Percentiles rank a stretch among this genome's conserved stretches.
These are phyloP conservation scores for Cacatua alba DNA, from an alignment of 2,113 vertebrate genomes.

Conservation along the genomic window DNA sequence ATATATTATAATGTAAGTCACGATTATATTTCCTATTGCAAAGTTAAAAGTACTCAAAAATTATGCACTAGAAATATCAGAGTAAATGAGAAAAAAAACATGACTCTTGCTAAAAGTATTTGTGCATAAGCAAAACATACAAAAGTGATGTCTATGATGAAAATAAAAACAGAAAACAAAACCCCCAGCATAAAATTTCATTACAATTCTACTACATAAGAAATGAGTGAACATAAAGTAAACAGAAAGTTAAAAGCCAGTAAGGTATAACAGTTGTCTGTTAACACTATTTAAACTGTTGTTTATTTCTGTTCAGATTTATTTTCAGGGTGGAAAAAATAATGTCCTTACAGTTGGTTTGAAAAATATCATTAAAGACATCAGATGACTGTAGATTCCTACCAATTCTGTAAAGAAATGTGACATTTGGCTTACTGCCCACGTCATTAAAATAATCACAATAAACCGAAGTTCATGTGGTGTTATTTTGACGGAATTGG, in stretches of 20 bases:
- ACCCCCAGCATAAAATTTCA: background rate
- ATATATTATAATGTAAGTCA: too few relatives aligned
- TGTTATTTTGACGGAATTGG: background rate
- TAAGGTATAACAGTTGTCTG: background rate
- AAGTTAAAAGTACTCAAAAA: background rate
- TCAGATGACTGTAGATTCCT: background rate
- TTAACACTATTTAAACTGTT: background rate
- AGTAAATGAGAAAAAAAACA: background rate
- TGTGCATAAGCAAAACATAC: background rate
- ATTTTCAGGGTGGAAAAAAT: background rate
- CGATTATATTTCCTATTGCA: background rate
- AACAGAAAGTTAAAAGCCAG: background rate
- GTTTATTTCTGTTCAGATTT: background rate
- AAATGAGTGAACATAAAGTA: background rate
- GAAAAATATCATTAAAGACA: background rate
- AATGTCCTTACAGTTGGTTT: background rate
- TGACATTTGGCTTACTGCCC: background rate
- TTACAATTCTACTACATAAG: background rate
- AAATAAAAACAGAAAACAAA: background rate
- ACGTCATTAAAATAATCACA: background rate
- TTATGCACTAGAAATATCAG: background rate
- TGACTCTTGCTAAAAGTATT: background rate
- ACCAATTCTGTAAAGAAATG: background rate
- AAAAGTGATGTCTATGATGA: background rate
- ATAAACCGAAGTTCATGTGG: accelerated